These are phyloP conservation scores for Lamprotornis superbus DNA, from an alignment of 2,113 vertebrate genomes.

Conservation along the genomic window DNA sequence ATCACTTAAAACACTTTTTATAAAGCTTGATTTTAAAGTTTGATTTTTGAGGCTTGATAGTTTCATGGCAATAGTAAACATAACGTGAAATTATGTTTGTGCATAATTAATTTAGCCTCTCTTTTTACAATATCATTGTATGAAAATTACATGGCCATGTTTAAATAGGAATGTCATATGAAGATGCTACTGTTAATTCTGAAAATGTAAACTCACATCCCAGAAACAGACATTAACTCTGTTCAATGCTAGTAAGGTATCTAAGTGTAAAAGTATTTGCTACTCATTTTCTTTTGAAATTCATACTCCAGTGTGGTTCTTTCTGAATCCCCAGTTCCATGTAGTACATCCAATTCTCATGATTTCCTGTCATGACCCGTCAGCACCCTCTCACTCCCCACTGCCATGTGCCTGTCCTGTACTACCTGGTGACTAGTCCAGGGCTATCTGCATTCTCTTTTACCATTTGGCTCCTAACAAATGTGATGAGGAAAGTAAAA, in stretches of 20 bases:
- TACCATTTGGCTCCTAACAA: neutral
- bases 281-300: neutral
- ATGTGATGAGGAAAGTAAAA: accelerated
- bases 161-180: neutral
- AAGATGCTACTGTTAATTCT: neutral
- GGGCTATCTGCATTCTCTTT: neutral
- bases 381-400: neutral
- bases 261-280: neutral
- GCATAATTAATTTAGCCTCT: neutral
- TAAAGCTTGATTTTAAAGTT: neutral
- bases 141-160: neutral
- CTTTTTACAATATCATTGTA: neutral
- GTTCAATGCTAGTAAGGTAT: neutral
- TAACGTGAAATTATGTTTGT: neutral
- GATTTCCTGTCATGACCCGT: neutral
- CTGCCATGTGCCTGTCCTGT: accelerated
- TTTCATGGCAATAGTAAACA: neutral
- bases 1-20: neutral
- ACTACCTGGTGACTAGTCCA: neutral
- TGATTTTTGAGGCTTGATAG: neutral
- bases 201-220: neutral
- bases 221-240: neutral
- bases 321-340: neutral
- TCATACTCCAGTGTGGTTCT: neutral
- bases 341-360: neutral